Conservation (phyloP, 2,113 vertebrate genomes). For the Gavialis gangeticus region DNA sequence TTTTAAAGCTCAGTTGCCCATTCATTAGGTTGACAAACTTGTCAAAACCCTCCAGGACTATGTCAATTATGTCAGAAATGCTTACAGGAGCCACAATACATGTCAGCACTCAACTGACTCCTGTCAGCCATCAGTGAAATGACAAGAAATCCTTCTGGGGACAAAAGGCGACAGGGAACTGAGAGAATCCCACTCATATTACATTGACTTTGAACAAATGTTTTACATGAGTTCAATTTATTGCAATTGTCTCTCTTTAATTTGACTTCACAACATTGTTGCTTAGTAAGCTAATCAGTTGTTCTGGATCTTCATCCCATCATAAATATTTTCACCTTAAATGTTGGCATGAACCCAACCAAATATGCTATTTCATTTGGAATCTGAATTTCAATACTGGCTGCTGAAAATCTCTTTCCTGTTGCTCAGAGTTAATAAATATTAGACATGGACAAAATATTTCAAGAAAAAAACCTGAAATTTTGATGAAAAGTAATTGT, state of each 20-base stretch:
- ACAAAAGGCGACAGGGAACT: constrained; percentile 33
- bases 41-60: constrained; percentile 78
- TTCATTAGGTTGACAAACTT: constrained; percentile 81
- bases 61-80: constrained; percentile 76
- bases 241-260: neutral
- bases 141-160: constrained; percentile 69
- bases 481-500: neutral
- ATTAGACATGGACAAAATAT: neutral
- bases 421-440: neutral
- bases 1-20: constrained; percentile 71
- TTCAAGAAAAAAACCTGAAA: neutral
- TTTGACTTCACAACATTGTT: neutral
- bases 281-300: constrained; percentile 1
- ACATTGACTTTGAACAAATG: neutral
- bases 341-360: neutral
- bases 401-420: neutral
- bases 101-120: constrained; percentile 68
- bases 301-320: neutral
- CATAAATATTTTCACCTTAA: neutral
- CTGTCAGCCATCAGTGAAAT: constrained; percentile 74
- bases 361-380: neutral
- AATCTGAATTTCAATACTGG: neutral
- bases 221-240: neutral
- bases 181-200: constrained; percentile 17
- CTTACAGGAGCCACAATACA: constrained; percentile 66